phyloP scores from a whole-genome alignment of 2,888 invertebrate species.

The Alcis repandata region DNA sequence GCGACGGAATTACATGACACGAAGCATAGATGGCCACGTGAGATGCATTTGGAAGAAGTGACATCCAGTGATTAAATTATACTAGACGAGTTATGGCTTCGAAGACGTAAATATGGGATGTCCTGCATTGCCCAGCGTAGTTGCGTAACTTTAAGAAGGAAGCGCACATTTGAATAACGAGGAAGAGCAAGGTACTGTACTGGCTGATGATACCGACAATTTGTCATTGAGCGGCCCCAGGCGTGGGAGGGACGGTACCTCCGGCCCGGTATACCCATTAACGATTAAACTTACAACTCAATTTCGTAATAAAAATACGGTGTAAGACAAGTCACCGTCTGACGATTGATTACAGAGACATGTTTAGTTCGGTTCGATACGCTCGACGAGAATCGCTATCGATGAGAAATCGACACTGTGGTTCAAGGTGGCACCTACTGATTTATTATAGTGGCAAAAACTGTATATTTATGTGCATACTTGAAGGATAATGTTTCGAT shows the following conservation, averaged over 20 bases:
- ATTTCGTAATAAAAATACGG: slow-evolving; percentile 70
- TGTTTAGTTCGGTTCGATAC: slow-evolving; percentile 78
- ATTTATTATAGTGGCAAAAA: slow-evolving; percentile 68
- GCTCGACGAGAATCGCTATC: slow-evolving; percentile 74
- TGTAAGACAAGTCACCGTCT: slow-evolving; percentile 71
- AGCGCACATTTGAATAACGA: slow-evolving; percentile 30
- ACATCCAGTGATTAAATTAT: slow-evolving; percentile 24
- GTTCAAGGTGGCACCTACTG: slow-evolving; percentile 75
- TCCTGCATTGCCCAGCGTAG: slow-evolving; percentile 45
- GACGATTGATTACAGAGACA: slow-evolving; percentile 76
- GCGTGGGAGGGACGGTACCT: slow-evolving; percentile 56
- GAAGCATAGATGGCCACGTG: slow-evolving; percentile 54
- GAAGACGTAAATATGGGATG: slow-evolving; percentile 53
- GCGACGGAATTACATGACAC: slow-evolving; percentile 41
- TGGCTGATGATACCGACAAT: slow-evolving; percentile 44
- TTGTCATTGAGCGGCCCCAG: slow-evolving; percentile 54
- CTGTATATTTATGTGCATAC: slow-evolving; percentile 47
- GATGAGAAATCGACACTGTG: slow-evolving; percentile 76
- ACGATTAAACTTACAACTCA: slow-evolving; percentile 63
- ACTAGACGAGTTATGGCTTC: slow-evolving; percentile 42
- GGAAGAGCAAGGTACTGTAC: slow-evolving; percentile 18
- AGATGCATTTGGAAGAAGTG: slow-evolving; percentile 49
- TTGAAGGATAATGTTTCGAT: slow-evolving; percentile 49
- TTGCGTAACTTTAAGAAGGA: slow-evolving; percentile 44
- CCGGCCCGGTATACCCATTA: slow-evolving; percentile 47